phyloP scores from a whole-genome alignment of 2,888 invertebrate genomes.

The Monoplex corrugatus region DNA sequence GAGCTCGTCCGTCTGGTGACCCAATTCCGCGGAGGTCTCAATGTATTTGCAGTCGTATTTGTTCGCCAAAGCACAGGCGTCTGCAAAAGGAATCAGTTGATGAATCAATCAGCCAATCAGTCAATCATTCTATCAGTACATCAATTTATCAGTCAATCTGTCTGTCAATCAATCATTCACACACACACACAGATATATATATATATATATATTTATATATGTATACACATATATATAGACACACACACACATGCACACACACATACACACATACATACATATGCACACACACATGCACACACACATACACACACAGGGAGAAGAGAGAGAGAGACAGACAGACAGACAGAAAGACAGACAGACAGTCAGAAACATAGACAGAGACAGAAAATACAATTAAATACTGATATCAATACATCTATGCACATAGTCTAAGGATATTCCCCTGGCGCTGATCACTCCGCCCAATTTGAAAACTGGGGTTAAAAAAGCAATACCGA shows the following conservation, averaged over 20 bases:
- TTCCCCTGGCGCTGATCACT: no score
- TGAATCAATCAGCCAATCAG: not conserved
- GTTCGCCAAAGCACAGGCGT: conserved; percentile 65
- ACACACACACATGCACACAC: no score
- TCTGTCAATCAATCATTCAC: no score
- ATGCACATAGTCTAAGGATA: not conserved
- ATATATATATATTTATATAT: no score
- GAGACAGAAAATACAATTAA: not conserved
- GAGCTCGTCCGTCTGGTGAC: conserved; percentile 97
- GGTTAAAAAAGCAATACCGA: no score
- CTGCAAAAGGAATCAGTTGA: conserved; percentile 57
- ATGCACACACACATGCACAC: not conserved
- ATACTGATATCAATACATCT: not conserved
- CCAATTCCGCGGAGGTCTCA: conserved; percentile 96
- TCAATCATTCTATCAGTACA: no score
- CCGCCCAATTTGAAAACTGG: no score
- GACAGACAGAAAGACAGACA: not conserved
- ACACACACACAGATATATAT: no score
- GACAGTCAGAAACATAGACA: not conserved
- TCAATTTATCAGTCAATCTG: no score
- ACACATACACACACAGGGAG: no score
- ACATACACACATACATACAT: not conserved
- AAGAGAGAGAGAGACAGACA: not conserved
- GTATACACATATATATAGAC: no score
- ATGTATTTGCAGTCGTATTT: conserved; percentile 92